Evolutionary conservation across 2,797 vertebrate species (phyloP).

Genomic region (Chanos chanos): DNA sequence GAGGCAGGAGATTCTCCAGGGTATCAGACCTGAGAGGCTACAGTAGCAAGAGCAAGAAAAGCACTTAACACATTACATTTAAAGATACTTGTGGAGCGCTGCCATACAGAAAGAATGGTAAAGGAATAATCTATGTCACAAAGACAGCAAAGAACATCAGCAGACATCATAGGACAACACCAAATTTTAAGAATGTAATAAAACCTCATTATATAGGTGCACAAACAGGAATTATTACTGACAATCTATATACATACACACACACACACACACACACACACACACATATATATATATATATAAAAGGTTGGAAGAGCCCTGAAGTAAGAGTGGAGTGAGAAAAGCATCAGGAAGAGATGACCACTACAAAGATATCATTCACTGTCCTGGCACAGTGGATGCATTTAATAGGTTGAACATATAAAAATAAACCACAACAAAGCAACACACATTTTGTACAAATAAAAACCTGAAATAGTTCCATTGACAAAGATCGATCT

Average conservation of each 20-base stretch:
- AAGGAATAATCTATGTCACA: slow-evolving; percentile 58
- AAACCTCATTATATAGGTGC: too few species aligned
- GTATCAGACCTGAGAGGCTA: slow-evolving; percentile 33
- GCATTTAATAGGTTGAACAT: slow-evolving; percentile 74
- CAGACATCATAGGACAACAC: too few species aligned
- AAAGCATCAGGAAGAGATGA: slow-evolving; percentile 66
- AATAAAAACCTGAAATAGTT: slow-evolving; percentile 90
- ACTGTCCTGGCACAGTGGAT: slow-evolving; percentile 72
- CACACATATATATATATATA: neutral
- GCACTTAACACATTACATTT: slow-evolving; percentile 41
- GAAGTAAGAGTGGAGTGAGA: slow-evolving; percentile 10
- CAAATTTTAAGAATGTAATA: too few species aligned
- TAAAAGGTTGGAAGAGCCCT: neutral
- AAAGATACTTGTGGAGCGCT: slow-evolving; percentile 42
- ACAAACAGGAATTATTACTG: too few species aligned
- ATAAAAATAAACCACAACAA: slow-evolving; percentile 78
- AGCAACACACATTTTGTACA: slow-evolving; percentile 87
- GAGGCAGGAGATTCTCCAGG: slow-evolving; percentile 31
- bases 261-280: too few species aligned
- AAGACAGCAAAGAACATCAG: too few species aligned
- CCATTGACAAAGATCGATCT: slow-evolving; percentile 87
- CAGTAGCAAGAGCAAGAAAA: slow-evolving; percentile 44
- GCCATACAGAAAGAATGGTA: slow-evolving; percentile 38
- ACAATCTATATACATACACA: too few species aligned
- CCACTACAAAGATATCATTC: slow-evolving; percentile 66